These are phyloP conservation scores for Pseudanteris insignis DNA, from an alignment of 2,888 invertebrate species.

Conservation along the genomic window DNA sequence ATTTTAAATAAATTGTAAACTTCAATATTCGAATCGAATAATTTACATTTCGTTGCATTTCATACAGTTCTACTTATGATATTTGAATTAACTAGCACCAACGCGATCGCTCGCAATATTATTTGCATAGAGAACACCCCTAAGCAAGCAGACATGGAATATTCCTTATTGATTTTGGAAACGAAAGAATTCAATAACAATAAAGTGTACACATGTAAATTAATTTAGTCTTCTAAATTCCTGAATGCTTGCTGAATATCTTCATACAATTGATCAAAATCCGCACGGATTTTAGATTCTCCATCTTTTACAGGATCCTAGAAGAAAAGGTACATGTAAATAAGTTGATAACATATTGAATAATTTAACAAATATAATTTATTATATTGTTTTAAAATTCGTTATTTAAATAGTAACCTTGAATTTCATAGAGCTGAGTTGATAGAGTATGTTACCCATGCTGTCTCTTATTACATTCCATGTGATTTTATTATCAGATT, in stretches of 20 bases:
- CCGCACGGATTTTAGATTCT: slow-evolving; percentile 95
- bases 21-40: not conserved
- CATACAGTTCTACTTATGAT: too few species aligned
- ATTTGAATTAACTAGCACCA: slow-evolving; percentile 28
- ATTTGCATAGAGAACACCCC: slow-evolving; percentile 47
- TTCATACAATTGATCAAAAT: slow-evolving; percentile 96
- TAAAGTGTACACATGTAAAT: slow-evolving; percentile 28
- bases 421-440: slow-evolving; percentile 99
- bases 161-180: slow-evolving; percentile 46
- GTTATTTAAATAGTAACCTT: slow-evolving; percentile 72
- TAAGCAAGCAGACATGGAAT: slow-evolving; percentile 51
- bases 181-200: slow-evolving; percentile 47
- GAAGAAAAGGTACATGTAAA: too few species aligned
- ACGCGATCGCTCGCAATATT: slow-evolving; percentile 30
- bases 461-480: slow-evolving; percentile 98
- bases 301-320: slow-evolving; percentile 98
- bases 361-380: too few species aligned
- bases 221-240: slow-evolving; percentile 92
- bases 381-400: not conserved
- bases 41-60: slow-evolving; percentile 29
- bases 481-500: slow-evolving; percentile 98
- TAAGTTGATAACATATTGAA: too few species aligned
- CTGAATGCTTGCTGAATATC: slow-evolving; percentile 98
- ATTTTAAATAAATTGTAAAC: not conserved
- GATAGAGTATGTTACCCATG: slow-evolving; percentile 95